phyloP scores from a whole-genome alignment of 2,888 invertebrate species.

The Amiota mariae region DNA sequence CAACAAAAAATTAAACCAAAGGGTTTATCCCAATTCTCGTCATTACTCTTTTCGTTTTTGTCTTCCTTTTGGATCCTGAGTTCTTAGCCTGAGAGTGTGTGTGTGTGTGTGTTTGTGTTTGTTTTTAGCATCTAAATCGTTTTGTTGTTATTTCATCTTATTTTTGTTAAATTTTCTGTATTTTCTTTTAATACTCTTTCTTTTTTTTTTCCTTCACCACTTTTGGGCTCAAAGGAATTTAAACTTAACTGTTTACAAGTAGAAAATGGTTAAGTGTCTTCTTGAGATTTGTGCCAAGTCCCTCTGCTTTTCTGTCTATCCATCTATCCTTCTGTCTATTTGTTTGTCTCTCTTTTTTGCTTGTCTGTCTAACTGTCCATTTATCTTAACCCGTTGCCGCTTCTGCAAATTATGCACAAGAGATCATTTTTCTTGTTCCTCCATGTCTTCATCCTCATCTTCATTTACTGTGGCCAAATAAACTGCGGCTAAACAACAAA shows the following conservation, averaged over 20 bases:
- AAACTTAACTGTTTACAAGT: slow-evolving; percentile 56
- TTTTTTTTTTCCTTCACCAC: slow-evolving; percentile 40
- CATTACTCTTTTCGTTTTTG: background rate
- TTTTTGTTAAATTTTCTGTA: slow-evolving; percentile 35
- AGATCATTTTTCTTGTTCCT: slow-evolving; percentile 61
- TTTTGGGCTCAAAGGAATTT: slow-evolving; percentile 39
- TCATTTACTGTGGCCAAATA: background rate
- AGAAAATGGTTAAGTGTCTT: slow-evolving; percentile 63
- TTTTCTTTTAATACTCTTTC: slow-evolving; percentile 23
- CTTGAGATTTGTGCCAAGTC: slow-evolving; percentile 57
- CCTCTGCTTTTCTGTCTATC: background rate
- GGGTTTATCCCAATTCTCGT: slow-evolving; percentile 51
- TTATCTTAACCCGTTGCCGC: slow-evolving; percentile 40
- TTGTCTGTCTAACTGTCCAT: slow-evolving; percentile 16
- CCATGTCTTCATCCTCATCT: background rate
- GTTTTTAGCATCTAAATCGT: slow-evolving; percentile 50
- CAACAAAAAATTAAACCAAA: slow-evolving; percentile 46
- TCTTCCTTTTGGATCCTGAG: background rate
- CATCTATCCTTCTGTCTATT: too few species aligned
- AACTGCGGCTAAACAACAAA: slow-evolving; percentile 10
- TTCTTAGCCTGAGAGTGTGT: too few species aligned
- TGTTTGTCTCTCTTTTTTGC: slow-evolving; percentile 15
- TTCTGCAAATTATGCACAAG: slow-evolving; percentile 67
- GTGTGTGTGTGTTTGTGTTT: background rate
- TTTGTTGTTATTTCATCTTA: slow-evolving; percentile 46